These are phyloP conservation scores for Rhodophaea formosa DNA, from an alignment of 2,888 invertebrate genomes.

Conservation along the genomic window DNA sequence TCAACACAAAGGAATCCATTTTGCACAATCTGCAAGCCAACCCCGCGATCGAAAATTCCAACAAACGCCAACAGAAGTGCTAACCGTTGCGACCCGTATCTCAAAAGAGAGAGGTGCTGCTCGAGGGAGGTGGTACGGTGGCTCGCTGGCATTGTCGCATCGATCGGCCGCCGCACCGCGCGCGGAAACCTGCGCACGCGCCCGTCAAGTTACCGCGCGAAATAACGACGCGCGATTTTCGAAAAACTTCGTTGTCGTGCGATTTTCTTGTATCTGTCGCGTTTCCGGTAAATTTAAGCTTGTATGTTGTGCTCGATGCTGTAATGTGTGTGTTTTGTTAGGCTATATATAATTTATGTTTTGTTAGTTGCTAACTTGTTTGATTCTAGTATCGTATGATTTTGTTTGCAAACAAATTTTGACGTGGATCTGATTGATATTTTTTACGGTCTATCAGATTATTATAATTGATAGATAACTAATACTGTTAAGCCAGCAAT, in stretches of 20 bases:
- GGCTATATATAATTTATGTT: background rate
- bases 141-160: conserved; percentile 66
- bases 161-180: conserved; percentile 70
- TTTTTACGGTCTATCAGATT: too few relatives aligned
- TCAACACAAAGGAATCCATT: background rate
- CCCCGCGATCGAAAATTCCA: conserved; percentile 18
- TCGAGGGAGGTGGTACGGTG: conserved; percentile 58
- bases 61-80: conserved; percentile 34
- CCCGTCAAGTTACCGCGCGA: conserved; percentile 27
- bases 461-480: too few relatives aligned
- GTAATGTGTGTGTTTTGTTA: conserved; percentile 5
- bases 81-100: conserved; percentile 52
- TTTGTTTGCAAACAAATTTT: too few relatives aligned
- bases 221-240: conserved; percentile 5
- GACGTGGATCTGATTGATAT: too few relatives aligned
- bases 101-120: conserved; percentile 79
- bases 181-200: conserved; percentile 68
- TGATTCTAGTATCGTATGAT: background rate
- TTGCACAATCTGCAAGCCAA: background rate
- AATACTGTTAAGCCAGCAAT: too few relatives aligned
- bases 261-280: background rate
- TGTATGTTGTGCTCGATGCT: conserved; percentile 4
- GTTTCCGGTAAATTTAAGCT: background rate
- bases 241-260: background rate
- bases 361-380: background rate